A percentile compares a stretch with the other conserved stretches of the same genome.
Conservation (phyloP, 2,797 vertebrate genomes). For the Acomys russatus region DNA sequence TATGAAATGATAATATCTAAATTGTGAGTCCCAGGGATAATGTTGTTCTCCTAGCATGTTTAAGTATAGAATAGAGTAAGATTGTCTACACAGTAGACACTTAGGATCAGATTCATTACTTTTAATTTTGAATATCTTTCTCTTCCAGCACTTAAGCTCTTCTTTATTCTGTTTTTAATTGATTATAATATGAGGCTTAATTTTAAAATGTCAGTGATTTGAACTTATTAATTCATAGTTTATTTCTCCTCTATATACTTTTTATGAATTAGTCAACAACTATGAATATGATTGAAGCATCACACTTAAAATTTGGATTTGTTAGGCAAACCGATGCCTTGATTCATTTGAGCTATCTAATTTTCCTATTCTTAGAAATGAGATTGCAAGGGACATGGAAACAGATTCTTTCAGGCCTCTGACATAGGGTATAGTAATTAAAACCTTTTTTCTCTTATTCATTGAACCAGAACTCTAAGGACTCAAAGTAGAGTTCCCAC, state of each 20-base stretch:
- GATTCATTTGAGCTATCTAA: not conserved
- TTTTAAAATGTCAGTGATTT: constrained; percentile 22
- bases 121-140: constrained; percentile 44
- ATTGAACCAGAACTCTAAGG: constrained; percentile 38
- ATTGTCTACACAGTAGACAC: not conserved
- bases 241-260: not conserved
- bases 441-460: constrained; percentile 69
- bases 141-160: not conserved
- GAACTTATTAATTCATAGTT: not conserved
- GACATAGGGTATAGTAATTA: constrained; percentile 56
- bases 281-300: not conserved
- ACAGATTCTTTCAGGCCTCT: constrained; percentile 2
- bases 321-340: not conserved
- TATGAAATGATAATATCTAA: not conserved
- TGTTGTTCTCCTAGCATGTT: not conserved
- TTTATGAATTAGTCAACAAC: constrained; percentile 10
- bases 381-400: not conserved
- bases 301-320: not conserved
- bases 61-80: not conserved
- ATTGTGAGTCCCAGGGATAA: not conserved
- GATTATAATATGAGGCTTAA: constrained; percentile 16
- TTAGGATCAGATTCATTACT: not conserved
- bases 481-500: constrained; percentile 28
- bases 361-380: constrained; percentile 26
- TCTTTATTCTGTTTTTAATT: constrained; percentile 25